These are phyloP conservation scores for Philereme vetulata DNA, from an alignment of 2,888 invertebrate genomes.

Conservation along the genomic window DNA sequence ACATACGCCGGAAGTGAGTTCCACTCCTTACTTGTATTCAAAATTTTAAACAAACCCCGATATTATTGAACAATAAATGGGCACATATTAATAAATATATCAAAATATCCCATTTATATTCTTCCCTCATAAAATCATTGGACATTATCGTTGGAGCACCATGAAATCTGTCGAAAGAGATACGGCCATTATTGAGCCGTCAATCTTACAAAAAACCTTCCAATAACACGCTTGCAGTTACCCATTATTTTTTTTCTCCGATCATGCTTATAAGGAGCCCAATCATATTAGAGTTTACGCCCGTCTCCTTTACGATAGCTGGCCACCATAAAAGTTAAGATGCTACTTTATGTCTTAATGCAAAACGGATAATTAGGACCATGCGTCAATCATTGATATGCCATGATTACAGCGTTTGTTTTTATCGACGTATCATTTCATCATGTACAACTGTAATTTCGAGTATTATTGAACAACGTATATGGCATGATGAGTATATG, in stretches of 20 bases:
- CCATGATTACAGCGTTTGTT: constrained; percentile 25
- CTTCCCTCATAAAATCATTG: constrained; percentile 14
- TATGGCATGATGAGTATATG: constrained; percentile 49
- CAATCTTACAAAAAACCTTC: constrained; percentile 33
- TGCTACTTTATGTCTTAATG: constrained; percentile 68
- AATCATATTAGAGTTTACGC: constrained; percentile 63
- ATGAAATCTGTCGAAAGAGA: constrained; percentile 33
- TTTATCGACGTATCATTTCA: constrained; percentile 23
- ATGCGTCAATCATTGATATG: constrained; percentile 39
- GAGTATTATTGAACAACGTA: constrained; percentile 50
- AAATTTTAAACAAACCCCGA: background rate
- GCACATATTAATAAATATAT: constrained; percentile 18
- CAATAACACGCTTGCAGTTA: constrained; percentile 32
- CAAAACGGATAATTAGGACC: constrained; percentile 50
- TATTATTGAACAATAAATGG: background rate
- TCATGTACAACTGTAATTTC: constrained; percentile 26
- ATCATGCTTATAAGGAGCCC: constrained; percentile 37
- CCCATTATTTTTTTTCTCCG: constrained; percentile 37
- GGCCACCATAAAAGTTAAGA: constrained; percentile 52
- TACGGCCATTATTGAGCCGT: constrained; percentile 34
- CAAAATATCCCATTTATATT: constrained; percentile 25
- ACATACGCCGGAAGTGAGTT: too few species aligned
- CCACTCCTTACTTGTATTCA: too few species aligned
- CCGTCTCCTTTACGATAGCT: constrained; percentile 54
- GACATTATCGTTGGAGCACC: constrained; percentile 20